Evolutionary conservation across 2,888 invertebrate genomes (phyloP).

Genomic region (Geotrupes spiniger): DNA sequence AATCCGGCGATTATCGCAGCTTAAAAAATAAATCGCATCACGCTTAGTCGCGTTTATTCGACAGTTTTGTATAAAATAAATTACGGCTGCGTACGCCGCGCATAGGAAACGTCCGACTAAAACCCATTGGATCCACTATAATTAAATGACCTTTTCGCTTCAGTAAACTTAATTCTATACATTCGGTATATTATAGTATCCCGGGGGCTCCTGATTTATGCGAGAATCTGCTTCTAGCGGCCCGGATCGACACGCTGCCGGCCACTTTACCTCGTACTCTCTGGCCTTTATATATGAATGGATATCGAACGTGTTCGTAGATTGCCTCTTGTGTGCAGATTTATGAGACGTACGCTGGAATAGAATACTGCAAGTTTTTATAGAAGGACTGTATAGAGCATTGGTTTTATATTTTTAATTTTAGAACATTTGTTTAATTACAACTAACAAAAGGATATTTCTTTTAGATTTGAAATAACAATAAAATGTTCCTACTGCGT

Average conservation of each 20-base stretch:
- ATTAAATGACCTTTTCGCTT: conserved; percentile 25
- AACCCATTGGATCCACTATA: conserved; percentile 21
- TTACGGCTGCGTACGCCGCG: conserved; percentile 1
- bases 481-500: too few species aligned
- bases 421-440: too few species aligned
- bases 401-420: too few species aligned
- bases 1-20: not conserved
- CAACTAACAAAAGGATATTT: too few species aligned
- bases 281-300: too few species aligned
- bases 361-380: too few species aligned
- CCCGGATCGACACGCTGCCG: not conserved
- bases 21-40: not conserved
- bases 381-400: too few species aligned
- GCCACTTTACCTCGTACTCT: too few species aligned
- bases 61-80: conserved; percentile 3
- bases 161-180: conserved; percentile 23
- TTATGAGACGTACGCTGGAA: too few species aligned
- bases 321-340: too few species aligned
- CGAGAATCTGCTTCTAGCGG: conserved; percentile 8
- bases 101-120: conserved; percentile 12
- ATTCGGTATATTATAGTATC: conserved; percentile 17
- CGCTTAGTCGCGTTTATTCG: not conserved
- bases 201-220: conserved; percentile 25
- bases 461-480: too few species aligned
- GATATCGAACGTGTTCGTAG: too few species aligned